Conservation (phyloP, 2,888 invertebrate genomes). For the Orchestes rusci region DNA sequence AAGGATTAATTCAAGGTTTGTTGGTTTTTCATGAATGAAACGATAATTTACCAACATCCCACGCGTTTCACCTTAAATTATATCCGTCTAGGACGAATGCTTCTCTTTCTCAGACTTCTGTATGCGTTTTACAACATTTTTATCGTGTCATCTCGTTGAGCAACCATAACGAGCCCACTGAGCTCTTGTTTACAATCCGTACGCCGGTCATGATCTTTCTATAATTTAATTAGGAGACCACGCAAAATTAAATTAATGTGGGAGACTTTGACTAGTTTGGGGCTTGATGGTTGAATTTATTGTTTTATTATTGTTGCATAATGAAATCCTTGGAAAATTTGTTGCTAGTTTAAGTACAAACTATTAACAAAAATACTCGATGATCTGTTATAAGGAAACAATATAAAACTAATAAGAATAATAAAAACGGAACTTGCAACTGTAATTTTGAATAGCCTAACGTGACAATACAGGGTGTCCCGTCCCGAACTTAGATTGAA, state of each 20-base stretch:
- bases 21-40: conserved; percentile 21
- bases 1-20: conserved; percentile 10
- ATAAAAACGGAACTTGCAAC: too few relatives aligned
- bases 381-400: too few relatives aligned
- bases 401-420: too few relatives aligned
- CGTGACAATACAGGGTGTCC: too few relatives aligned
- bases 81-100: conserved; percentile 17
- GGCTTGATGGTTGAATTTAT: too few relatives aligned
- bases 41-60: conserved; percentile 16
- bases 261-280: too few relatives aligned
- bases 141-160: conserved; percentile 24
- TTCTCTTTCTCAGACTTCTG: conserved; percentile 22
- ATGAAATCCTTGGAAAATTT: too few relatives aligned
- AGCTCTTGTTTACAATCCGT: conserved; percentile 17
- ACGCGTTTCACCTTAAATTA: conserved; percentile 15
- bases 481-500: too few relatives aligned
- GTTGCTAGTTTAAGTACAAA: too few relatives aligned
- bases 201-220: conserved; percentile 17
- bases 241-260: conserved; percentile 20
- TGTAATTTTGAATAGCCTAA: too few relatives aligned
- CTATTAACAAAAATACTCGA: too few relatives aligned
- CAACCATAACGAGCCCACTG: conserved; percentile 15
- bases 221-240: conserved; percentile 18
- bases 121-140: conserved; percentile 23
- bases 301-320: too few relatives aligned